phyloP scores from a whole-genome alignment of 2,113 vertebrate species.

The Lycaon pictus region DNA sequence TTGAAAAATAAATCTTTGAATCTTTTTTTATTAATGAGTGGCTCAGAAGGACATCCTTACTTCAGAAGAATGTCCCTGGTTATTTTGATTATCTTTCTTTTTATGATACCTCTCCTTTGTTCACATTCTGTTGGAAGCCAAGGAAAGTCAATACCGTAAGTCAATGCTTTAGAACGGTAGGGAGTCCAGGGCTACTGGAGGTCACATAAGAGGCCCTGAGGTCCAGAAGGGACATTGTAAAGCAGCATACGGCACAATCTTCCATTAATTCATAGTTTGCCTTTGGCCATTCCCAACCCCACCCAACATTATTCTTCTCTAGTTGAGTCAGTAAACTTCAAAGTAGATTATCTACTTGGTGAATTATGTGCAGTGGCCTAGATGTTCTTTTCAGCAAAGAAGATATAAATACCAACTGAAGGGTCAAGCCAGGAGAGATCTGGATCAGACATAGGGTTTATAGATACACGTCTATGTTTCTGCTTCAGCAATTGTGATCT shows the following conservation, averaged over 20 bases:
- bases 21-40: conserved; percentile 61
- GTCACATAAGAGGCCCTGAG: neutral
- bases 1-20: conserved; percentile 65
- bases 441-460: neutral
- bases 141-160: conserved; percentile 11
- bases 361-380: neutral
- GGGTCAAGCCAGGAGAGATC: neutral
- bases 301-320: neutral
- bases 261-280: conserved; percentile 5
- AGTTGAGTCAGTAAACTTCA: conserved; percentile 39
- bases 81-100: conserved; percentile 65
- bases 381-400: neutral
- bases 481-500: neutral
- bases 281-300: neutral
- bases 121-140: conserved; percentile 40
- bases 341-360: conserved; percentile 10
- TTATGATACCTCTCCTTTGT: conserved; percentile 55
- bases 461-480: neutral
- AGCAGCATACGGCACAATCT: neutral
- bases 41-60: conserved; percentile 8
- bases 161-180: neutral
- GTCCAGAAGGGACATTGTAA: neutral
- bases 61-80: conserved; percentile 28
- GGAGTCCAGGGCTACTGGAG: neutral
- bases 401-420: neutral